phyloP scores from a whole-genome alignment of 2,113 vertebrate species.

The Leptodactylus fuscus region DNA sequence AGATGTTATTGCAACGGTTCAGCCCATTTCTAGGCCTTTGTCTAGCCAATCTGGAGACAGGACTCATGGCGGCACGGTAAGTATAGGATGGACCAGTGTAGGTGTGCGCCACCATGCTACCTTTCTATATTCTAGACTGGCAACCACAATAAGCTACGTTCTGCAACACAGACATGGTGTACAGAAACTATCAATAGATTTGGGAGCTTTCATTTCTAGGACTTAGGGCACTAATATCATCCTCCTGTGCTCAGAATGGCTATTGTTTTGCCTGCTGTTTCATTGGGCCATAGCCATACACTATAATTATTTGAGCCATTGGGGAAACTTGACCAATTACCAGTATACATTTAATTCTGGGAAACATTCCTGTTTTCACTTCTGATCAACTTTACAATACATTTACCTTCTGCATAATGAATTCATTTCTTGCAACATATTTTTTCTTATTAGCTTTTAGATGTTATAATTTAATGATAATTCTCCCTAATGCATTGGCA shows the following conservation, averaged over 20 bases:
- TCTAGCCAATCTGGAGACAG: too few species aligned
- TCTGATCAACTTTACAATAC: conserved; percentile 1
- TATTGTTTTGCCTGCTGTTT: neutral
- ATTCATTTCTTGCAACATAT: neutral
- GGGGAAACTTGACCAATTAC: neutral
- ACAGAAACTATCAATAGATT: too few species aligned
- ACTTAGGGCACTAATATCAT: too few species aligned
- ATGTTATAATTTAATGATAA: neutral
- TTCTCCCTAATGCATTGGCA: neutral
- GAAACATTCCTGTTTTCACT: neutral
- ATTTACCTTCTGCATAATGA: neutral
- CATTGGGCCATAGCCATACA: neutral
- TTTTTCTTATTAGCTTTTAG: neutral
- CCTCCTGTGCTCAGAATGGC: neutral
- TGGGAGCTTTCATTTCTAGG: too few species aligned
- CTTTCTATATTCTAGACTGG: too few species aligned
- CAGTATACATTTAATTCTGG: neutral
- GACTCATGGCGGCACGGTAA: too few species aligned
- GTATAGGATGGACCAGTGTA: too few species aligned
- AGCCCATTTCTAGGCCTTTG: too few species aligned
- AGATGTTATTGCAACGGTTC: too few species aligned
- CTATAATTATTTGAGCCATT: neutral
- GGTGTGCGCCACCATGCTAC: too few species aligned
- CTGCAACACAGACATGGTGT: too few species aligned
- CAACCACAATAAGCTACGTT: too few species aligned